Evolutionary conservation across 2,888 invertebrate species (phyloP).

Genomic region (Marasmarcha lunaedactyla): DNA sequence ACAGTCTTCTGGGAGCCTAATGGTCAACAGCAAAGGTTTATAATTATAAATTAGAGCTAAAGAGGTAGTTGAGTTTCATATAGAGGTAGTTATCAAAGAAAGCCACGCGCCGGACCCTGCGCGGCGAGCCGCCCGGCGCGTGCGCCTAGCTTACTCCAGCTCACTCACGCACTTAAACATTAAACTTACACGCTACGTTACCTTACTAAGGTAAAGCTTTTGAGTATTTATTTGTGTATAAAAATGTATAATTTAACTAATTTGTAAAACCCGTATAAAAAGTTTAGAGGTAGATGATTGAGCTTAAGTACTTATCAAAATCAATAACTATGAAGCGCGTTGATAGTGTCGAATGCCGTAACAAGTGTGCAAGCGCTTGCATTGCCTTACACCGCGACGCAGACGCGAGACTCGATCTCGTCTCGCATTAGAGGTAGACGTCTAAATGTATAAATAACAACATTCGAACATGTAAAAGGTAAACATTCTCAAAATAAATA

Average conservation of each 20-base stretch:
- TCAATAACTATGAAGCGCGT: slow-evolving; percentile 49
- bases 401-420: slow-evolving; percentile 20
- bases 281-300: slow-evolving; percentile 69
- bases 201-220: slow-evolving; percentile 69
- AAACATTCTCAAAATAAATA: slow-evolving; percentile 66
- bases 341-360: slow-evolving; percentile 29
- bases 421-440: slow-evolving; percentile 46
- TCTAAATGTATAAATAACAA: slow-evolving; percentile 61
- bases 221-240: slow-evolving; percentile 68
- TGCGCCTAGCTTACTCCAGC: slow-evolving; percentile 32
- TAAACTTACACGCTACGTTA: slow-evolving; percentile 39
- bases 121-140: slow-evolving; percentile 54
- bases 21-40: slow-evolving; percentile 53
- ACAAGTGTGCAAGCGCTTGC: no score
- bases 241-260: slow-evolving; percentile 70
- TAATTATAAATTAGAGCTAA: slow-evolving; percentile 57
- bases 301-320: slow-evolving; percentile 64
- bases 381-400: slow-evolving; percentile 14
- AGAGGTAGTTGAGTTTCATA: slow-evolving; percentile 67
- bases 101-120: slow-evolving; percentile 55
- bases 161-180: slow-evolving; percentile 17
- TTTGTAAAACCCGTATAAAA: slow-evolving; percentile 71
- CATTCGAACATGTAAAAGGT: slow-evolving; percentile 60
- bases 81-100: slow-evolving; percentile 42
- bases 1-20: slow-evolving; percentile 52